Conservation (phyloP, 2,888 invertebrate genomes). For the Sphaeridia pumilis region DNA sequence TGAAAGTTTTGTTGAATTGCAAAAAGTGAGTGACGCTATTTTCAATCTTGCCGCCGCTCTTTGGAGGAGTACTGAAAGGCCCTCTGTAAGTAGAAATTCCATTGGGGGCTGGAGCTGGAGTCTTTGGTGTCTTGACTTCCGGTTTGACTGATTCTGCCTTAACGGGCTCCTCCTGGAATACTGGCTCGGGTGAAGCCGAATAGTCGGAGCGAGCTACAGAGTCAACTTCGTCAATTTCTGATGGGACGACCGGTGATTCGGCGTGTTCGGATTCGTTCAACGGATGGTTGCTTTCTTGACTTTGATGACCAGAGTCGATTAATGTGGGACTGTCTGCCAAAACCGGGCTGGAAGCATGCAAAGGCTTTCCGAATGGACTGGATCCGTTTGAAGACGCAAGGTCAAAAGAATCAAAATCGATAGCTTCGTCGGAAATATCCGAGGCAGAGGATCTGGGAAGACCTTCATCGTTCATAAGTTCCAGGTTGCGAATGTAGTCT, state of each 20-base stretch:
- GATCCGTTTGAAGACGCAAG: constrained; percentile 16
- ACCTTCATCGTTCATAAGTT: constrained; percentile 13
- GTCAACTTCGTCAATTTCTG: background rate
- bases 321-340: constrained; percentile 14
- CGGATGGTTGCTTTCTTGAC: constrained; percentile 16
- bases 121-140: background rate
- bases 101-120: background rate
- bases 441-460: constrained; percentile 13
- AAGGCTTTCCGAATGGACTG: constrained; percentile 13
- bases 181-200: background rate
- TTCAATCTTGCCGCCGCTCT: constrained; percentile 13
- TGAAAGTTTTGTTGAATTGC: constrained; percentile 11
- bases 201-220: background rate
- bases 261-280: background rate
- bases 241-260: background rate
- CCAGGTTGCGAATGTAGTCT: constrained; percentile 15
- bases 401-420: constrained; percentile 17
- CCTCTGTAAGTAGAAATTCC: background rate
- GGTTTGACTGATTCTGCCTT: background rate
- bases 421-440: constrained; percentile 13
- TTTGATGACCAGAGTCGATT: constrained; percentile 16
- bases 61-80: background rate
- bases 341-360: constrained; percentile 9
- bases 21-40: constrained; percentile 14
- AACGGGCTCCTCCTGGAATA: background rate